Conservation (phyloP, 2,113 vertebrate species). For the Machaerirhynchus nigripectus region DNA sequence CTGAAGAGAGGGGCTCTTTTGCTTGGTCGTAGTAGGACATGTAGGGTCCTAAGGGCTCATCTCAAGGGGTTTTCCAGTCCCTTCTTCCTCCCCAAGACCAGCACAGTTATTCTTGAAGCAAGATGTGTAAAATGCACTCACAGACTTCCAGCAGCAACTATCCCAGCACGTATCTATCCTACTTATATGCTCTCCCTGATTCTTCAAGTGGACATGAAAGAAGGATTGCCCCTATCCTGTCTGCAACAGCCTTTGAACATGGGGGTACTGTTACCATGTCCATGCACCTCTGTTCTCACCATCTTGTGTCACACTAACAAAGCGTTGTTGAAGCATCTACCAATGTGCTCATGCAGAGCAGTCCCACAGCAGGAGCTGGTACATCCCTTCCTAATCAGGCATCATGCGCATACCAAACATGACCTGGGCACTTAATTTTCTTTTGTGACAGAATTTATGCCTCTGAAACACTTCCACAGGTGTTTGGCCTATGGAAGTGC, state of each 20-base stretch:
- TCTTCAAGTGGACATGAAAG: background rate
- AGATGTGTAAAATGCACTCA: background rate
- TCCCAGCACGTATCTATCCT: fast-evolving
- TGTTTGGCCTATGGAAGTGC: background rate
- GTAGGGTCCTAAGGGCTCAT: background rate
- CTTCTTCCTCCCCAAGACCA: background rate
- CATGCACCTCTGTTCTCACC: background rate
- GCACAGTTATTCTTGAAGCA: background rate
- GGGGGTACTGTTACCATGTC: fast-evolving
- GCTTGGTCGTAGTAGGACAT: background rate
- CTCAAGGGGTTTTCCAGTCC: background rate
- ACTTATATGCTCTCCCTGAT: fast-evolving
- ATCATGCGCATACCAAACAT: background rate
- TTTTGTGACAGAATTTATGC: background rate
- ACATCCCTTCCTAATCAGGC: background rate
- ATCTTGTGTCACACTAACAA: fast-evolving
- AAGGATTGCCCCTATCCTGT: background rate
- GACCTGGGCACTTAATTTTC: background rate
- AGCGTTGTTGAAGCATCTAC: background rate
- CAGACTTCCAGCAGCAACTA: background rate
- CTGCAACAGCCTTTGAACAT: background rate
- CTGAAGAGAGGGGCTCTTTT: background rate
- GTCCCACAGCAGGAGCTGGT: background rate
- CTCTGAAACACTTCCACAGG: background rate
- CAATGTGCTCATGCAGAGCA: background rate